These are phyloP conservation scores for Epirrita christyi DNA, from an alignment of 2,888 invertebrate species.

Conservation along the genomic window DNA sequence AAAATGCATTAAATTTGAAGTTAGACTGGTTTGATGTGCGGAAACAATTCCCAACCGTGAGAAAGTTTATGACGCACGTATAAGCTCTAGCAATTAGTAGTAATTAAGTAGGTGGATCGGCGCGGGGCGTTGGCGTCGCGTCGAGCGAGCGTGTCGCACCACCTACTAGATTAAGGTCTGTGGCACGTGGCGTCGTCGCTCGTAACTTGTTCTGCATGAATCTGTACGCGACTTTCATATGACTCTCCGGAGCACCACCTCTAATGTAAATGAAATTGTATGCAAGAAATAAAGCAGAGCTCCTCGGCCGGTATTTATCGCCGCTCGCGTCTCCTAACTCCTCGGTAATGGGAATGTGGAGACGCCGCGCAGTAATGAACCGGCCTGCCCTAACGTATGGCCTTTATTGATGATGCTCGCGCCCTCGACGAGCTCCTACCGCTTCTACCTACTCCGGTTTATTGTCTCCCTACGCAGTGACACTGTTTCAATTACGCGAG, in stretches of 20 bases:
- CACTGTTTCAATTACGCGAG: constrained; percentile 71
- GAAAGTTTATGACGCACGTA: constrained; percentile 74
- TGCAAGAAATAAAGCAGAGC: constrained; percentile 80
- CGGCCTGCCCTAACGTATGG: constrained; percentile 75
- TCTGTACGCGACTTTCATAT: constrained; percentile 77
- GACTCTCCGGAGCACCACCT: constrained; percentile 77
- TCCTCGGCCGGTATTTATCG: constrained; percentile 79
- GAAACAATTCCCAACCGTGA: constrained; percentile 65
- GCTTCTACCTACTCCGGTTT: constrained; percentile 52
- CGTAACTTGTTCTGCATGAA: constrained; percentile 81
- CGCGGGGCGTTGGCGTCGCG: constrained; percentile 47
- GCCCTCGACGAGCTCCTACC: constrained; percentile 56
- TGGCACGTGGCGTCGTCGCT: constrained; percentile 67
- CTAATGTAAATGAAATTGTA: constrained; percentile 84
- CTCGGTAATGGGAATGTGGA: constrained; percentile 77
- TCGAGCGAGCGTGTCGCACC: constrained; percentile 61
- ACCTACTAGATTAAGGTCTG: constrained; percentile 75
- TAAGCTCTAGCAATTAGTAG: constrained; percentile 78
- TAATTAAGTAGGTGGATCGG: constrained; percentile 75
- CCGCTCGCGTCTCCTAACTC: constrained; percentile 77
- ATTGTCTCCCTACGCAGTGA: constrained; percentile 65
- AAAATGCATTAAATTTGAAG: constrained; percentile 48
- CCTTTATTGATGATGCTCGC: constrained; percentile 77
- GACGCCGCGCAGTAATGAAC: constrained; percentile 77
- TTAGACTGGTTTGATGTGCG: constrained; percentile 50